Base-by-base conservation (phyloP, 2,888 invertebrate genomes). In the Yponomeuta cagnagella region DNA sequence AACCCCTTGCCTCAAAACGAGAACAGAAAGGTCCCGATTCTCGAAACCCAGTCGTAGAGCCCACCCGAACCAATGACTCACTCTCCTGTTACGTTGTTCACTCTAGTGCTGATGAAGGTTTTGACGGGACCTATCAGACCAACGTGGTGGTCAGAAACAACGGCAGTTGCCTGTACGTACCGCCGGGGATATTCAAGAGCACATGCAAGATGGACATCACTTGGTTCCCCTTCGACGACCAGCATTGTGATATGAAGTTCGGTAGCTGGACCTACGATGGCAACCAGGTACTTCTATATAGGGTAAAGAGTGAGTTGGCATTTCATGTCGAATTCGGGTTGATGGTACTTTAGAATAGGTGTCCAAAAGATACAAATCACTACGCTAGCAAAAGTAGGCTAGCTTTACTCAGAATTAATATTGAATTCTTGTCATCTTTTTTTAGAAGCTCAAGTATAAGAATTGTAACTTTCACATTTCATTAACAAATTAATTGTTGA, bases 181-280 rank as follows among this genome's bases (percentile, higher is more conserved):
- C 99, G 89, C 99, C 99, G 91, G 99, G 99, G 93, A 99, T 99
- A 94, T 98, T 99, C 96, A 99, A 98, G 96, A 98, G 98, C 95
- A 99, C 99, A 94, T 99, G 99, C 96, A 98, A 98, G 95, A 99
- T 99, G 94, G 98, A 99, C 95, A 99, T 99, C 96, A 98, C 98
- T 93, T 99, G 99, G 99, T 99, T 99, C 95, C 99, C 99, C 93
- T 99, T 99, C 95, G 99, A 99, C 95, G 99, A 99, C 94, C 99
- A 99, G 95, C 96, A 97, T 93, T 99, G 99, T 95, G 96, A 97
- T 93, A 98, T 99, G 97, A 98, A 99, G 96, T 99, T 99, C 93
- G 99, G 99, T 94, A 98, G 99, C 94, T 99, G 99, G 99, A 99
- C 99, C 87, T 98, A 99, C 94, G 97, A 98, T 93, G 98, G 98